phyloP scores from a whole-genome alignment of 2,113 vertebrate species.

The Pseudorasbora parva region DNA sequence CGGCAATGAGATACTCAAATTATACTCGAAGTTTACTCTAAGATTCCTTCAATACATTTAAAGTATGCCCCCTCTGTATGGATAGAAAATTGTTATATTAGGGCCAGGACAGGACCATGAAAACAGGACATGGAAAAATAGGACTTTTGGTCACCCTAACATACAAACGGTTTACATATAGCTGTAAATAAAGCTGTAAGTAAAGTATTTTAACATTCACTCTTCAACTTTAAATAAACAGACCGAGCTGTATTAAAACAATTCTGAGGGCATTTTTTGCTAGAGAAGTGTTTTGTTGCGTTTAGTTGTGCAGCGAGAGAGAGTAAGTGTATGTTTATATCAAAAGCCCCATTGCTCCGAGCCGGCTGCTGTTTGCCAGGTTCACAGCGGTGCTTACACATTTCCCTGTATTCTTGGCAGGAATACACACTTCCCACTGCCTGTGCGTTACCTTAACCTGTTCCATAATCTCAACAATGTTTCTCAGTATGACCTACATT shows the following conservation, averaged over 20 bases:
- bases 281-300: neutral
- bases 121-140: no score
- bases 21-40: no score
- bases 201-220: no score
- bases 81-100: no score
- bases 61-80: no score
- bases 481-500: conserved; percentile 23
- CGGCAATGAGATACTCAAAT: no score
- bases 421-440: conserved; percentile 9
- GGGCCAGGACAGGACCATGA: no score
- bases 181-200: no score
- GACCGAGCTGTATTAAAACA: neutral
- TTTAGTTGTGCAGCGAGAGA: neutral
- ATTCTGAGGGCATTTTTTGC: neutral
- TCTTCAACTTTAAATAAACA: neutral
- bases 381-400: conserved; percentile 22
- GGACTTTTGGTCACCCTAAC: no score
- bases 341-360: neutral
- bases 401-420: conserved; percentile 10
- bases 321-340: conserved; percentile 8
- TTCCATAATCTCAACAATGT: conserved; percentile 6
- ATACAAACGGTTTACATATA: neutral
- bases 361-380: conserved; percentile 14
- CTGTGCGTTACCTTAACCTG: conserved; percentile 9
- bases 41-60: no score